Evolutionary conservation across 2,797 vertebrate species (phyloP).

Genomic region (Emydoidea blandingii): DNA sequence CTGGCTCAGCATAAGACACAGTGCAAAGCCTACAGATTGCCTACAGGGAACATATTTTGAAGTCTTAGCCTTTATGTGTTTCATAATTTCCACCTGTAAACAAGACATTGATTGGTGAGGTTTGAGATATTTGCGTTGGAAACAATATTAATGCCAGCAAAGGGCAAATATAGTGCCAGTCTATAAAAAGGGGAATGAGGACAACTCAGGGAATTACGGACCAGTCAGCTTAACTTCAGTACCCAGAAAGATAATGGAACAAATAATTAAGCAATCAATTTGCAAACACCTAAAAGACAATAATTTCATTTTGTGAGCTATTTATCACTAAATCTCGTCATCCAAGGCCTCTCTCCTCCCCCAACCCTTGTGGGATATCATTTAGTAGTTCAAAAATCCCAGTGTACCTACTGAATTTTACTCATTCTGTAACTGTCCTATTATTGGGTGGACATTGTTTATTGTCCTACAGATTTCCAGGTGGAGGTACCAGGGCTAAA

Average conservation of each 20-base stretch:
- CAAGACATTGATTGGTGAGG: neutral
- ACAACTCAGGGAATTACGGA: too few species aligned
- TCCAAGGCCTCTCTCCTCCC: neutral
- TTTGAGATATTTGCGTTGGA: neutral
- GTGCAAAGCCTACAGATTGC: neutral
- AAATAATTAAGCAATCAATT: too few species aligned
- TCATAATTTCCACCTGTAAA: neutral
- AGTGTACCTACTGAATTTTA: constrained; percentile 46
- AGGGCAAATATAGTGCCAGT: too few species aligned
- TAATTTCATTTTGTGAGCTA: neutral
- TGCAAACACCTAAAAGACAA: too few species aligned
- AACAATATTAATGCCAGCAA: neutral
- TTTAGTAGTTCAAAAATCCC: constrained; percentile 23
- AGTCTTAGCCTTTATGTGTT: neutral
- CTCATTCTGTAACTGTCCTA: constrained; percentile 8
- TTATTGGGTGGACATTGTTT: neutral
- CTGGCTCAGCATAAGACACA: neutral
- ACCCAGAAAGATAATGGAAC: too few species aligned
- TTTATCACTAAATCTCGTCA: neutral
- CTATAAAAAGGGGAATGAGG: too few species aligned
- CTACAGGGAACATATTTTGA: neutral
- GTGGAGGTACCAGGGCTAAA: neutral
- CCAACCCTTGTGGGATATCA: constrained; percentile 30
- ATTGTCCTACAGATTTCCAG: neutral
- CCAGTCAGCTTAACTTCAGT: too few species aligned